These are phyloP conservation scores for Protobothrops mucrosquamatus DNA, from an alignment of 2,113 vertebrate genomes.

Conservation along the genomic window DNA sequence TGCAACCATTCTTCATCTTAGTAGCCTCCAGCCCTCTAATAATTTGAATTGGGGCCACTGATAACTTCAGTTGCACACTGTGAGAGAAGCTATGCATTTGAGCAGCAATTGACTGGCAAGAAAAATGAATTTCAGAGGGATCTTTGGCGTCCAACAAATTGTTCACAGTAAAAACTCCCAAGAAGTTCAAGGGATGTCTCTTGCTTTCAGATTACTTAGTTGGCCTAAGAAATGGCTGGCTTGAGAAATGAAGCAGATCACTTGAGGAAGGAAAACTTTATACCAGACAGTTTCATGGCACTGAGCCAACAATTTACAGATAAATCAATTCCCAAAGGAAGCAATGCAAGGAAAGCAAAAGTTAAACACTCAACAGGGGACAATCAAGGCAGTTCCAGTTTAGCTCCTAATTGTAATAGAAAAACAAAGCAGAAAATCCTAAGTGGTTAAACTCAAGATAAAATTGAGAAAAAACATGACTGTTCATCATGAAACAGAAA, in stretches of 20 bases:
- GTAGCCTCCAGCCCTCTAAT: background rate
- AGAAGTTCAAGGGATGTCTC: background rate
- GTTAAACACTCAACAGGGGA: background rate
- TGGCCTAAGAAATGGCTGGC: background rate
- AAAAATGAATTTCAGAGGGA: background rate
- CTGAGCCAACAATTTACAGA: background rate
- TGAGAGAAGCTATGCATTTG: background rate
- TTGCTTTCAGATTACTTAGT: background rate
- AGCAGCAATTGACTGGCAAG: background rate
- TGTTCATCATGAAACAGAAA: background rate
- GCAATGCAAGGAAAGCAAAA: background rate
- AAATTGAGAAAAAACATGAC: background rate
- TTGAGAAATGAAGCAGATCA: background rate
- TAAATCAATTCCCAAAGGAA: background rate
- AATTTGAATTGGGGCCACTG: background rate
- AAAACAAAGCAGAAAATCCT: background rate
- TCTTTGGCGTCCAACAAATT: background rate
- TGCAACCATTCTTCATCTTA: background rate
- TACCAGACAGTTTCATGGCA: background rate
- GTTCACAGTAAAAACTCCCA: background rate
- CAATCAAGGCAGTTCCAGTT: background rate
- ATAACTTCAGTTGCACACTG: background rate
- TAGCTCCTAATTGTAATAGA: background rate
- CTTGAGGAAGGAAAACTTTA: background rate
- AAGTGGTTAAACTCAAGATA: background rate